Evolutionary conservation across 92 coral and sea anemone genomes (phyloP).

Genomic region (Actinostola sp.): DNA sequence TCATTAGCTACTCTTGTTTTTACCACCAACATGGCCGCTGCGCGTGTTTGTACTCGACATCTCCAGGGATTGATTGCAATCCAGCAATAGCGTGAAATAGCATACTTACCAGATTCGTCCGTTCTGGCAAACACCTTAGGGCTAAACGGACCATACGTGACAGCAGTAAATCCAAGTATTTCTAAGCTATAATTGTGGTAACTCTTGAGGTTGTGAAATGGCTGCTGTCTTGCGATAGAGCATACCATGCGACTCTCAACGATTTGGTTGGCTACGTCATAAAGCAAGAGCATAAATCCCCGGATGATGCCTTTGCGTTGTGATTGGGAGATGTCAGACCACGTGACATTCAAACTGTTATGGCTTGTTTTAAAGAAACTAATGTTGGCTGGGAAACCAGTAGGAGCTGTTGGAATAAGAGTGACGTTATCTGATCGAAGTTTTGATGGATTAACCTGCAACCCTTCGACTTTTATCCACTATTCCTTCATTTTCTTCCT

Average conservation of each 20-base stretch:
- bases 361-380: constrained; percentile 33
- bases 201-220: constrained; percentile 32
- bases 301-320: constrained; percentile 44
- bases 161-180: constrained; percentile 41
- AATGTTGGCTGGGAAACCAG: constrained; percentile 28
- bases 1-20: too few species aligned
- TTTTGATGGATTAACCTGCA: too few species aligned
- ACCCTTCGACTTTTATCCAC: too few species aligned
- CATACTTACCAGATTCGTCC: constrained; percentile 64
- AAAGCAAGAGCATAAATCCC: constrained; percentile 40
- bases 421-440: not conserved
- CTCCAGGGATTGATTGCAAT: too few species aligned
- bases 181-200: constrained; percentile 52
- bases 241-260: constrained; percentile 36
- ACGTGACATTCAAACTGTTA: constrained; percentile 50
- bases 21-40: too few species aligned
- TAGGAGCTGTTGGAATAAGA: constrained; percentile 42
- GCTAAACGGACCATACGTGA: constrained; percentile 44
- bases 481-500: too few species aligned
- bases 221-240: not conserved
- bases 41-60: too few species aligned
- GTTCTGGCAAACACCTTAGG: constrained; percentile 28
- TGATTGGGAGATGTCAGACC: constrained; percentile 42
- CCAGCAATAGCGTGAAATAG: not conserved
- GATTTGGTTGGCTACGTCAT: constrained; percentile 18